Percentiles rank a stretch among this genome's conserved stretches.
Evolutionary conservation across 2,888 invertebrate species (phyloP).

Genomic region (Erebia ligea): DNA sequence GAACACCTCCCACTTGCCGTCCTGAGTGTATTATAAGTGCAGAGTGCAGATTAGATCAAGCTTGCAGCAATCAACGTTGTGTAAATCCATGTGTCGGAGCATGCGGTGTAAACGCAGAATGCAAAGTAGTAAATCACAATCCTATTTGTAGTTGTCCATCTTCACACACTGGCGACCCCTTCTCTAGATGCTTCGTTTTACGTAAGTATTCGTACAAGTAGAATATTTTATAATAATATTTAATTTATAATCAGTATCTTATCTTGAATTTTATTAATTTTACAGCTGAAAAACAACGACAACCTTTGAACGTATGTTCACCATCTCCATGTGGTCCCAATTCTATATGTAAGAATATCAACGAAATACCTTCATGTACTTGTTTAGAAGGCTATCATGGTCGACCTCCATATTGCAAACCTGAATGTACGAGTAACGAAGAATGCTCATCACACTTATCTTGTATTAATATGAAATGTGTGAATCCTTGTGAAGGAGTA

Average conservation of each 20-base stretch:
- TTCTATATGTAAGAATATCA: conserved; percentile 87
- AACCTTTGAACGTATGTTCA: conserved; percentile 85
- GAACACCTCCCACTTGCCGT: conserved; percentile 86
- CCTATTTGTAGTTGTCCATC: conserved; percentile 88
- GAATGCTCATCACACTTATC: conserved; percentile 88
- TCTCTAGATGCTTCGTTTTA: conserved; percentile 82
- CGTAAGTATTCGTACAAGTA: conserved; percentile 65
- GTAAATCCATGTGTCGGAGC: conserved; percentile 88
- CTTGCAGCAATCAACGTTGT: conserved; percentile 88
- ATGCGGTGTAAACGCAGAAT: conserved; percentile 88
- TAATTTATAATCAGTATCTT: neutral
- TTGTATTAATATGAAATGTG: conserved; percentile 90
- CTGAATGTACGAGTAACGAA: conserved; percentile 90
- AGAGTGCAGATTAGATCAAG: conserved; percentile 88
- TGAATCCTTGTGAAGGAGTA: conserved; percentile 88
- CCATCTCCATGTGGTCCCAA: conserved; percentile 92
- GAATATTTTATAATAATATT: neutral
- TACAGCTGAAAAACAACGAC: conserved; percentile 77
- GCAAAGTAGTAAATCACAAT: conserved; percentile 90
- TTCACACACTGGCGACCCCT: conserved; percentile 86
- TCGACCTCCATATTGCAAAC: conserved; percentile 89
- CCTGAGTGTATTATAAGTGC: conserved; percentile 89
- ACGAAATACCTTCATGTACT: conserved; percentile 89
- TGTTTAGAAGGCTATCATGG: conserved; percentile 88
- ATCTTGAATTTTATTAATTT: conserved; percentile 39